A percentile compares a stretch with the other conserved stretches of the same genome.
Evolutionary conservation across 2,888 invertebrate species (phyloP).

Genomic region (Ormyrus labotus): DNA sequence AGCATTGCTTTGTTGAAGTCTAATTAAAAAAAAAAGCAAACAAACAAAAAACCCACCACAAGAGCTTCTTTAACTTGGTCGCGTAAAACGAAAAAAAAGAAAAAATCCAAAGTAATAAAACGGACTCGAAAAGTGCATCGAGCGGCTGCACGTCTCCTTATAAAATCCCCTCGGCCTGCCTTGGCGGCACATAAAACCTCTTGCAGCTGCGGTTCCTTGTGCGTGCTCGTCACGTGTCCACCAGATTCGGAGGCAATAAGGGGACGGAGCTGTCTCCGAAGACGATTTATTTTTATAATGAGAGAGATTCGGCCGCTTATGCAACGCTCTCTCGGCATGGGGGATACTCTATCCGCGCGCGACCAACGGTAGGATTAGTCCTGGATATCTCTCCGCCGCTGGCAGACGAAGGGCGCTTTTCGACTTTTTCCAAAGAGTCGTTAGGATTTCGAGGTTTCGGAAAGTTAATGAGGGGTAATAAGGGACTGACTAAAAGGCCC

Average conservation of each 20-base stretch:
- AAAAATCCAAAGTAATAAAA: too few species aligned
- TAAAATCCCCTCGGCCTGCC: conserved; percentile 2
- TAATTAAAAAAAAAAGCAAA: too few species aligned
- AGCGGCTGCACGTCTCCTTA: neutral
- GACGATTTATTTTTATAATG: conserved; percentile 67
- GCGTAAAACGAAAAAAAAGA: too few species aligned
- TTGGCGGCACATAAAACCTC: conserved; percentile 12
- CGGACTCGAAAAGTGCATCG: neutral
- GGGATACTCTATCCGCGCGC: conserved; percentile 51
- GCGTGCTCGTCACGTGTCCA: conserved; percentile 61
- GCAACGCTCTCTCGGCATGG: conserved; percentile 61
- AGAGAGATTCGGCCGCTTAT: conserved; percentile 58
- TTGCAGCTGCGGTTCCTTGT: neutral
- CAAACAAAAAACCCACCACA: too few species aligned
- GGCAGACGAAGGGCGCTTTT: too few species aligned
- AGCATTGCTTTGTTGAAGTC: too few species aligned
- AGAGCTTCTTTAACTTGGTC: too few species aligned
- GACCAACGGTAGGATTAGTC: conserved; percentile 30
- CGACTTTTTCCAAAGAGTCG: too few species aligned
- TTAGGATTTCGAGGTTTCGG: too few species aligned
- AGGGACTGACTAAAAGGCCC: too few species aligned
- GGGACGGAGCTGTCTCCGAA: conserved; percentile 18
- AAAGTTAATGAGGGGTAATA: too few species aligned
- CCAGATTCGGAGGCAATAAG: conserved; percentile 63
- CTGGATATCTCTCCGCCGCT: neutral